Evolutionary conservation across 2,113 vertebrate genomes (phyloP).

Genomic region (Dromaius novaehollandiae): DNA sequence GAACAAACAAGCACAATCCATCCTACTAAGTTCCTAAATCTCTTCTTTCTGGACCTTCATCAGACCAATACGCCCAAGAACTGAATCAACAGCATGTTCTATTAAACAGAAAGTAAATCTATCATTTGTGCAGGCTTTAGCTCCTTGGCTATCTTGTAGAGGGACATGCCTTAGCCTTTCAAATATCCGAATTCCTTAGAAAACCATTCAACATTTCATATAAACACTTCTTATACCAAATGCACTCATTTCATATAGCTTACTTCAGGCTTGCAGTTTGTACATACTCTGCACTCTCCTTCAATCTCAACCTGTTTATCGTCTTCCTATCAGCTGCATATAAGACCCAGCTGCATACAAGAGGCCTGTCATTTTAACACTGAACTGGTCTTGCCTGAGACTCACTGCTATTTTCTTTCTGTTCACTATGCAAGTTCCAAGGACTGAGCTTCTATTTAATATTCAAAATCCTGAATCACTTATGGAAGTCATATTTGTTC

Average conservation of each 20-base stretch:
- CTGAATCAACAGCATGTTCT: neutral
- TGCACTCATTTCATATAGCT: neutral
- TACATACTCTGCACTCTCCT: neutral
- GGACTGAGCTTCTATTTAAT: neutral
- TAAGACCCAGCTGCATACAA: neutral
- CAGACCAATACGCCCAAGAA: neutral
- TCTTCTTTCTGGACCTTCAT: neutral
- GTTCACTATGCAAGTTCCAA: neutral
- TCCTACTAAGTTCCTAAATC: neutral
- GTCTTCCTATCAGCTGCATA: neutral
- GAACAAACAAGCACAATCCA: neutral
- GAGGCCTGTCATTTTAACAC: neutral
- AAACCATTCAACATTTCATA: neutral
- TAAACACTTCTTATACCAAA: neutral
- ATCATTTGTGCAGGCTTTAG: neutral
- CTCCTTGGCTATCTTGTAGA: neutral
- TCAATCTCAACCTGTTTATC: neutral
- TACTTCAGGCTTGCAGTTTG: neutral
- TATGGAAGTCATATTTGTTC: neutral
- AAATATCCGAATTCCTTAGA: neutral
- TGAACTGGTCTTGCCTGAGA: neutral
- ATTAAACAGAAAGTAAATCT: neutral
- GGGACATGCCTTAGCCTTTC: neutral
- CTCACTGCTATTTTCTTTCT: neutral
- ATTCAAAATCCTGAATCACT: neutral